These are phyloP conservation scores for Rhimphoctona megacephalus DNA, from an alignment of 2,888 invertebrate species.

Conservation along the genomic window DNA sequence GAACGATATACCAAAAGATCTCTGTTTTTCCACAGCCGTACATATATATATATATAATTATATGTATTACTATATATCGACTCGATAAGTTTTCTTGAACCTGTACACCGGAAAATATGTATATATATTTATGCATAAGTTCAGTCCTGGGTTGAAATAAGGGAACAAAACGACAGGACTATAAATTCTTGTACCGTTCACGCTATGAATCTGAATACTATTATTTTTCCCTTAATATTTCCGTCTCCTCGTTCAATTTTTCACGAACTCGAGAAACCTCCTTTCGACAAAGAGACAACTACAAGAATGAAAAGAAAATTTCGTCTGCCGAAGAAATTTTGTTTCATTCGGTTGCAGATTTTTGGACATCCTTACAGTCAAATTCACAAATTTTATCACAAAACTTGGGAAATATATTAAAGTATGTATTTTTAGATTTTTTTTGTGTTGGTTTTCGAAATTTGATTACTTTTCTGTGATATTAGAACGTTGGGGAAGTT, in stretches of 20 bases:
- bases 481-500: not conserved
- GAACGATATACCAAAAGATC: constrained; percentile 12
- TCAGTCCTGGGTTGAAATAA: not conserved
- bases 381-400: not conserved
- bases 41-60: constrained; percentile 5
- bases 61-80: constrained; percentile 31
- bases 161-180: constrained; percentile 50
- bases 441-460: too few species aligned
- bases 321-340: too few species aligned
- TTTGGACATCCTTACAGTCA: not conserved
- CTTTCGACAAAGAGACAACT: not conserved
- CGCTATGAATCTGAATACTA: constrained; percentile 77
- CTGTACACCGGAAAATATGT: too few species aligned
- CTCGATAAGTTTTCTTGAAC: constrained; percentile 7
- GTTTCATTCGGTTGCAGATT: not conserved
- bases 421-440: too few species aligned
- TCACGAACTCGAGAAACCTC: not conserved
- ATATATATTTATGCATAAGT: not conserved
- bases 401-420: too few species aligned
- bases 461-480: too few species aligned
- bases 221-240: constrained; percentile 64
- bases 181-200: constrained; percentile 74
- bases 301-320: not conserved
- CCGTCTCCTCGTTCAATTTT: constrained; percentile 15
- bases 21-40: not conserved